Conservation (phyloP, 2,888 invertebrate genomes). For the Mactromeris polynyma region DNA sequence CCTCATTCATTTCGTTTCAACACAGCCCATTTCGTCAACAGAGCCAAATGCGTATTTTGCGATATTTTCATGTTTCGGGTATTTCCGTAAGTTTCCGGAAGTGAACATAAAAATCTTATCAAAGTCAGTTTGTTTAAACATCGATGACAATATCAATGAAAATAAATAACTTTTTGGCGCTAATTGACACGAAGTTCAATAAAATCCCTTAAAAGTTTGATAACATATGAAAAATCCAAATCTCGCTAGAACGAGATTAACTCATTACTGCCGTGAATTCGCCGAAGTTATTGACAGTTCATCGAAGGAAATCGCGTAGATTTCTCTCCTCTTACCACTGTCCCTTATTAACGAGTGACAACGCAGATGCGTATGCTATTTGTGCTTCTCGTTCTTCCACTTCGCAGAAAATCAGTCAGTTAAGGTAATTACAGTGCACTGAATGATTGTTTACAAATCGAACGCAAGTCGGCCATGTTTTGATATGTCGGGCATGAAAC, state of each 20-base stretch:
- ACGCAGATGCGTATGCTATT: constrained; percentile 56
- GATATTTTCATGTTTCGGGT: background rate
- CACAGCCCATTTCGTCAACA: background rate
- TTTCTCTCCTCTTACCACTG: constrained; percentile 20
- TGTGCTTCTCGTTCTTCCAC: background rate
- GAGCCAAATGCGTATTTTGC: background rate
- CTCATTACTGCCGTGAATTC: constrained; percentile 70
- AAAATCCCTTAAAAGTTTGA: background rate
- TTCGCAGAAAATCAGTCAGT: constrained; percentile 36
- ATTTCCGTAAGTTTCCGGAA: background rate
- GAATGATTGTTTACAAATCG: constrained; percentile 26
- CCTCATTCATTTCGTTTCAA: background rate
- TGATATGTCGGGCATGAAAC: constrained; percentile 37
- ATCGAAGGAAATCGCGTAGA: constrained; percentile 36
- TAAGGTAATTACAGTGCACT: constrained; percentile 44
- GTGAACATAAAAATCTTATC: background rate
- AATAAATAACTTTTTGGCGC: background rate
- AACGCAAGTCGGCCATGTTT: constrained; percentile 66
- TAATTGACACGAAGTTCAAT: background rate
- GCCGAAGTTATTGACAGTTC: constrained; percentile 61
- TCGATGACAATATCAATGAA: background rate
- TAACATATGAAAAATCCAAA: constrained; percentile 6
- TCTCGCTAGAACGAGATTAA: constrained; percentile 63
- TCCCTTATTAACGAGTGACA: constrained; percentile 33
- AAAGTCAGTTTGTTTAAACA: background rate